These are phyloP conservation scores for Coelinius sp. DNA, from an alignment of 2,888 invertebrate genomes.

Conservation along the genomic window DNA sequence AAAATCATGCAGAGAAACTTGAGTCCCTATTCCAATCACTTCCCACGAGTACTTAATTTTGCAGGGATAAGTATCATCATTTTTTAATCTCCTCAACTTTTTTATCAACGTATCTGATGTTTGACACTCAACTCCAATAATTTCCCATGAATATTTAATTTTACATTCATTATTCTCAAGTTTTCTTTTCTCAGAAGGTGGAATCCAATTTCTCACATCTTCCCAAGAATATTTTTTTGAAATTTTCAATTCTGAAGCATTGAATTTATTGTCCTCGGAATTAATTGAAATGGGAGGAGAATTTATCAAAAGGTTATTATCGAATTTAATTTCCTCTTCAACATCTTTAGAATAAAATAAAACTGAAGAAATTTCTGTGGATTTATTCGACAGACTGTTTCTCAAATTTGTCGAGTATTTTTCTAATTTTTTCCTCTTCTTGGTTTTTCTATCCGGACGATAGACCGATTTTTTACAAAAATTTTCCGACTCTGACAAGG, in stretches of 20 bases:
- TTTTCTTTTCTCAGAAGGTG: conserved; percentile 43
- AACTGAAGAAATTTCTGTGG: not conserved
- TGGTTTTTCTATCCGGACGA: not conserved
- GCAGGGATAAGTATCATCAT: conserved; percentile 43
- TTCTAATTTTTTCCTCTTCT: not conserved
- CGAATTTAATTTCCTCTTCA: not conserved
- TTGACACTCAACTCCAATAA: conserved; percentile 53
- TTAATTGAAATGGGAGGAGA: not conserved
- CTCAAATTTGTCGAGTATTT: not conserved
- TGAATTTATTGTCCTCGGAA: not conserved
- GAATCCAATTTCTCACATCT: conserved; percentile 47
- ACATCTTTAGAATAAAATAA: not conserved
- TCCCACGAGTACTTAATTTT: conserved; percentile 60
- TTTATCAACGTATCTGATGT: conserved; percentile 52
- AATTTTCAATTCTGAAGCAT: not conserved
- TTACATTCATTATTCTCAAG: conserved; percentile 47
- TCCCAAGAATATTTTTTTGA: conserved; percentile 50
- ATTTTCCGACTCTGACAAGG: not conserved
- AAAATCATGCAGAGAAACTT: conserved; percentile 48
- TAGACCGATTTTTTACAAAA: not conserved
- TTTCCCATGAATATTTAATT: conserved; percentile 59
- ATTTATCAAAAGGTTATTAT: not conserved
- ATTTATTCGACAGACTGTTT: not conserved
- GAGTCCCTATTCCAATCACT: conserved; percentile 56
- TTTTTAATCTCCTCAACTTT: conserved; percentile 19